Conservation (phyloP, 30 jellyfish, hydroid and myxozoan genomes). For the Phacellophora camtschatica region DNA sequence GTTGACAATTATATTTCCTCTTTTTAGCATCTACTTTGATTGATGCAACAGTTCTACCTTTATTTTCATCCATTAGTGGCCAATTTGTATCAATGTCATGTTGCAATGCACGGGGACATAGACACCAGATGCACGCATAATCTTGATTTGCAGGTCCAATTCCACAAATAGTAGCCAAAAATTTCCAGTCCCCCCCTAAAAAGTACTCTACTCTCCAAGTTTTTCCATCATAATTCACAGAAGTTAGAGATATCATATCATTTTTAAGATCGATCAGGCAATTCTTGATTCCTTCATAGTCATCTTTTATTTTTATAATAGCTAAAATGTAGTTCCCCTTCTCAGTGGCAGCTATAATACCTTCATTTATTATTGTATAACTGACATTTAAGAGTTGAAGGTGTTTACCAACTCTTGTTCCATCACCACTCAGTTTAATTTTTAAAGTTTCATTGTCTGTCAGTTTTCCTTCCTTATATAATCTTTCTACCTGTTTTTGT, state of each 20-base stretch:
- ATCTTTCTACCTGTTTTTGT: background rate
- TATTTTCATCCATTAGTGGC: conserved; percentile 1
- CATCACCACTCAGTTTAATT: conserved; percentile 27
- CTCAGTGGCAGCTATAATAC: conserved; percentile 15
- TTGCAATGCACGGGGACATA: background rate
- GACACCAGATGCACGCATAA: conserved; percentile 50
- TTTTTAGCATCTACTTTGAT: background rate
- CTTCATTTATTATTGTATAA: conserved; percentile 33
- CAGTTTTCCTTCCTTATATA: no score
- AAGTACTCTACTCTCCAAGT: no score
- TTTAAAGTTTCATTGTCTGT: background rate
- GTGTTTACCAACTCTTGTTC: conserved; percentile 49
- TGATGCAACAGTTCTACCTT: conserved; percentile 5
- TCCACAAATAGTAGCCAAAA: conserved; percentile 28
- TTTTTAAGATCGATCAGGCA: background rate
- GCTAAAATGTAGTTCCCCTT: conserved; percentile 43
- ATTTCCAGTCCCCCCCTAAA: conserved; percentile 49
- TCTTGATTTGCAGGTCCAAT: conserved; percentile 39
- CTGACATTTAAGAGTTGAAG: conserved; percentile 16
- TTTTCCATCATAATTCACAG: background rate
- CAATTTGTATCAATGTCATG: background rate
- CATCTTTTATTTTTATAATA: conserved; percentile 3
- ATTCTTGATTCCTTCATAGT: background rate
- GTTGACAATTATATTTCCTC: background rate
- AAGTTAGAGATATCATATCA: no score